Conservation (phyloP, 2,113 vertebrate genomes). For the Danionella cerebrum region DNA sequence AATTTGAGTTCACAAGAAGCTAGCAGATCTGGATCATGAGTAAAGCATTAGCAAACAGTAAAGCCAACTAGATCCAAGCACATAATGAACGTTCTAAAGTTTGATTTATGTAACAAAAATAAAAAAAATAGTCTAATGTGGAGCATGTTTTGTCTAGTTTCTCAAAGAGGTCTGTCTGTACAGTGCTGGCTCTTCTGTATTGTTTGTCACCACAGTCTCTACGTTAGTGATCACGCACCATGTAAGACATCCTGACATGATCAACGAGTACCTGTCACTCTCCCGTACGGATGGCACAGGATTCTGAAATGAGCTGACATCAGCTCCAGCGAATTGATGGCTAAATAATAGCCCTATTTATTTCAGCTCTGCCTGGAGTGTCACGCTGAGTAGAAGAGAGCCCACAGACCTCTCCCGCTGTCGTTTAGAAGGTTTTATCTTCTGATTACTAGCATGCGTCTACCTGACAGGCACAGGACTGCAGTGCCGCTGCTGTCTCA, state of each 20-base stretch:
- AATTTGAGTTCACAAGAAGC: too few species aligned
- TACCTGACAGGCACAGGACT: neutral
- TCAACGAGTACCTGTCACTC: conserved; percentile 22
- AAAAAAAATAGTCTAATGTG: too few species aligned
- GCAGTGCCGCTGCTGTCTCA: neutral
- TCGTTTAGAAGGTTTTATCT: neutral
- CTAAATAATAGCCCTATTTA: conserved; percentile 47
- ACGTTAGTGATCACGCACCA: conserved; percentile 3
- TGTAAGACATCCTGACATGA: conserved; percentile 35
- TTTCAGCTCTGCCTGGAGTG: conserved; percentile 23
- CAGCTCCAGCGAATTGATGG: conserved; percentile 46
- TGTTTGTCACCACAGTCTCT: neutral
- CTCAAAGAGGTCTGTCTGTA: too few species aligned
- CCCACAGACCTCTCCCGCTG: neutral
- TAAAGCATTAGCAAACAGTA: too few species aligned
- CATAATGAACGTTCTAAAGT: too few species aligned
- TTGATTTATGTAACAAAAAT: too few species aligned
- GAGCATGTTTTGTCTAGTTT: neutral
- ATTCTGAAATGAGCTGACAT: conserved; percentile 39
- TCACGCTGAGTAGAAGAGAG: neutral
- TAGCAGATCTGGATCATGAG: too few species aligned
- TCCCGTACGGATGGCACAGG: conserved; percentile 1
- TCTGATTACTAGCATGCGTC: neutral
- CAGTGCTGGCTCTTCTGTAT: neutral
- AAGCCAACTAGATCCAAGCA: too few species aligned